Conservation (phyloP, 35 echinoderm and acorn worm genomes). For the Hemicentrotus pulcherrimus region DNA sequence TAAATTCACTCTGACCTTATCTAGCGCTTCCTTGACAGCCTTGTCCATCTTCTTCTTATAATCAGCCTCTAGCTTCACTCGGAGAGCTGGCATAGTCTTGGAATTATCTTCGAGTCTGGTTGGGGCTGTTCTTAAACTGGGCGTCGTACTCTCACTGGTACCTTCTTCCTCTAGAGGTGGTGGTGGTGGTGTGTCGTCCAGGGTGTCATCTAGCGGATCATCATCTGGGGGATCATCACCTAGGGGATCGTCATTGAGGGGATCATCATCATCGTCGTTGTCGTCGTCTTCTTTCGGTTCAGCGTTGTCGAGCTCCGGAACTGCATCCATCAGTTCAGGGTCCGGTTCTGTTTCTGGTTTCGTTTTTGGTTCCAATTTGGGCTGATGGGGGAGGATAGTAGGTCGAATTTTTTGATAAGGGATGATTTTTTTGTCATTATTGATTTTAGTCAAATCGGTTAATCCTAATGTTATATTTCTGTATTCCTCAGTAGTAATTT, state of each 20-base stretch:
- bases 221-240: conserved; percentile 7
- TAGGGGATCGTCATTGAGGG: not conserved
- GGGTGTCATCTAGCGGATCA: conserved; percentile 15
- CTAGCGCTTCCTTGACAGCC: conserved; percentile 65
- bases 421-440: not conserved
- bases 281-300: not conserved
- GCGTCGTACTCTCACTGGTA: not conserved
- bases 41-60: conserved; percentile 58
- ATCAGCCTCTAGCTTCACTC: conserved; percentile 57
- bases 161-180: conserved; percentile 25
- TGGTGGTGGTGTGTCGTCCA: conserved; percentile 21
- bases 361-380: not conserved
- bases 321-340: not conserved
- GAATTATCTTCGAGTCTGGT: not conserved
- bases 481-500: not conserved
- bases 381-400: not conserved
- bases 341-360: not conserved
- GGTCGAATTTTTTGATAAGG: not conserved
- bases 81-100: not conserved
- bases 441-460: not conserved
- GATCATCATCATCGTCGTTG: not conserved
- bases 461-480: not conserved
- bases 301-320: not conserved
- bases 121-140: not conserved
- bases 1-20: conserved; percentile 38